Conservation (phyloP, 2,888 invertebrate genomes). For the Mesorhabditis sp. region DNA sequence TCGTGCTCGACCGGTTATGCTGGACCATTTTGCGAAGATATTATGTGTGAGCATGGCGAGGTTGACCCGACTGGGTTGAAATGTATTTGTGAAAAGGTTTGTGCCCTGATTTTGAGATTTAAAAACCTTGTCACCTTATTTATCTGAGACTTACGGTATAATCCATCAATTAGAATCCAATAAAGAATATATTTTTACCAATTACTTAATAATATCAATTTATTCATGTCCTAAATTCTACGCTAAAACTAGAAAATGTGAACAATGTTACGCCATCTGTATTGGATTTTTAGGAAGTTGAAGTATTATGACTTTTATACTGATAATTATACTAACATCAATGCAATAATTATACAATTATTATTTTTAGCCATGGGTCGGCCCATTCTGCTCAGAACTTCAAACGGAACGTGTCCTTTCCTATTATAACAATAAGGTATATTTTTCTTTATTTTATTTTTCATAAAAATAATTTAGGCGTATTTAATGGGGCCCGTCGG, state of each 20-base stretch:
- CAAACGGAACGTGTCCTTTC: conserved; percentile 27
- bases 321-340: too few relatives aligned
- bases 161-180: too few relatives aligned
- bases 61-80: conserved; percentile 12
- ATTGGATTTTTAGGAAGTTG: too few relatives aligned
- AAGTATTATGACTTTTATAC: too few relatives aligned
- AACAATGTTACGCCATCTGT: too few relatives aligned
- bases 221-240: too few relatives aligned
- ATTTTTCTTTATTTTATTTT: not conserved
- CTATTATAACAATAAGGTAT: conserved; percentile 32
- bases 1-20: conserved; percentile 37
- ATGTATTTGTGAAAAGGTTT: conserved; percentile 9
- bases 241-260: too few relatives aligned
- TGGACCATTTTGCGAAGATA: conserved; percentile 42
- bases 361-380: conserved; percentile 24
- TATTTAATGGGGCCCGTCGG: conserved; percentile 53
- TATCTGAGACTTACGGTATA: conserved; percentile 16
- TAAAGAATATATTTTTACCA: too few relatives aligned
- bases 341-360: not conserved
- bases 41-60: conserved; percentile 44
- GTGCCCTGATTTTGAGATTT: not conserved
- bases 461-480: conserved; percentile 25
- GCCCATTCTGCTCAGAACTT: conserved; percentile 29
- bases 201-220: too few relatives aligned
- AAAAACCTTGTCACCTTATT: conserved; percentile 17